Evolutionary conservation across 2,888 invertebrate species (phyloP).

Genomic region (Xiphydria camelus): DNA sequence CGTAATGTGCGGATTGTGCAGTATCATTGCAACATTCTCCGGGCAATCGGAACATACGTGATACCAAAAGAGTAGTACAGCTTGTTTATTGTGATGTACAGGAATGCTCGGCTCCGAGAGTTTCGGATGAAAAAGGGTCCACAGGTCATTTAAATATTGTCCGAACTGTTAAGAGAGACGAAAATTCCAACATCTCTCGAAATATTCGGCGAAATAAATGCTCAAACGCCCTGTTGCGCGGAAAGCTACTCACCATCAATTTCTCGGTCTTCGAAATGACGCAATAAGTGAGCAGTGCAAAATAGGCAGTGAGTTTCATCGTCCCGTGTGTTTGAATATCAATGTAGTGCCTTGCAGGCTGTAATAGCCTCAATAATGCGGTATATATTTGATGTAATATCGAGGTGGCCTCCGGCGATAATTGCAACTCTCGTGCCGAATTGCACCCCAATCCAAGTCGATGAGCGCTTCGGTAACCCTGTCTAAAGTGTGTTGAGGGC

Average conservation of each 20-base stretch:
- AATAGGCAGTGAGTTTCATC: constrained; percentile 89
- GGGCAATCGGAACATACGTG: constrained; percentile 90
- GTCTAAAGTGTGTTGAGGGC: constrained; percentile 87
- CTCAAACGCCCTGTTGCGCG: background rate
- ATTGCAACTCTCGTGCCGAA: constrained; percentile 57
- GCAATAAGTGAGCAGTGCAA: constrained; percentile 89
- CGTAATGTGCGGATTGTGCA: constrained; percentile 83
- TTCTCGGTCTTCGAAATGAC: constrained; percentile 89
- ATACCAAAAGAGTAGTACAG: constrained; percentile 90
- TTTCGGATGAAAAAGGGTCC: constrained; percentile 94
- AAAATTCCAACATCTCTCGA: too few relatives aligned
- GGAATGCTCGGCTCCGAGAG: constrained; percentile 93
- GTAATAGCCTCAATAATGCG: constrained; percentile 73
- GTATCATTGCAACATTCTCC: constrained; percentile 87
- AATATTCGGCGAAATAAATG: constrained; percentile 5
- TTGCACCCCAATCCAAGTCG: constrained; percentile 63
- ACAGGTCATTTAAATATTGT: constrained; percentile 87
- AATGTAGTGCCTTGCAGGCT: constrained; percentile 83
- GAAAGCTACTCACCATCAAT: constrained; percentile 72
- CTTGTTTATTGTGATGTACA: constrained; percentile 94
- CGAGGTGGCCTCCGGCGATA: constrained; percentile 62
- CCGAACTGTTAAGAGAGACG: constrained; percentile 71
- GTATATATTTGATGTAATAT: constrained; percentile 73
- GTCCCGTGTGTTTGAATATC: constrained; percentile 87
- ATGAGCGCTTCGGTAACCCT: constrained; percentile 73